phyloP scores from a whole-genome alignment of 2,888 invertebrate species.

The Spatulosminthurus flaviceps region DNA sequence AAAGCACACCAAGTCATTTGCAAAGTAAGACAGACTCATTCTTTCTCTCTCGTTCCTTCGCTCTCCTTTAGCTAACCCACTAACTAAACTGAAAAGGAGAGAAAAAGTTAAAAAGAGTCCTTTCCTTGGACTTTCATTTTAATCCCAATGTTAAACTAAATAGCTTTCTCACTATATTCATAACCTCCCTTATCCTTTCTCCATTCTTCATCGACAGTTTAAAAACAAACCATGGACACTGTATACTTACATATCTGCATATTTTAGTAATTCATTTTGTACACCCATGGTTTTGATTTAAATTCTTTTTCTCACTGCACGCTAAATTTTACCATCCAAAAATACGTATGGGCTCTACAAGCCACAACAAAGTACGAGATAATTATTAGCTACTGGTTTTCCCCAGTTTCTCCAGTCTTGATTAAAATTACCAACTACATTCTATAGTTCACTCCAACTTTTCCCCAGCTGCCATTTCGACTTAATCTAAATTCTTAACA shows the following conservation, averaged over 20 bases:
- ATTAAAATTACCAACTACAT: slow-evolving; percentile 14
- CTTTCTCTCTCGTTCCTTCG: not conserved
- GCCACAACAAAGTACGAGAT: not conserved
- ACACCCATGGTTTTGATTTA: not conserved
- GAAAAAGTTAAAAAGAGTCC: slow-evolving; percentile 39
- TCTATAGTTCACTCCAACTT: not conserved
- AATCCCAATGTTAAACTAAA: not conserved
- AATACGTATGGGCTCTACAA: too few species aligned
- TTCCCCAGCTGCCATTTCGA: slow-evolving; percentile 2
- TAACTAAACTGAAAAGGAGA: slow-evolving; percentile 27
- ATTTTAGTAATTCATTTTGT: not conserved
- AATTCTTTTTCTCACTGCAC: not conserved
- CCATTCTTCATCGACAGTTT: not conserved
- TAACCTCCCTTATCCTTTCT: not conserved
- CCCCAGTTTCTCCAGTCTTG: not conserved
- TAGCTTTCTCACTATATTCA: slow-evolving; percentile 7
- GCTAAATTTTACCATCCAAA: too few species aligned
- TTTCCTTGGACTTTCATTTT: slow-evolving; percentile 34
- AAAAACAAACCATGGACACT: not conserved
- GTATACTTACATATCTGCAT: not conserved
- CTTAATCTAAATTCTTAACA: not conserved
- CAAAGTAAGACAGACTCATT: slow-evolving; percentile 25
- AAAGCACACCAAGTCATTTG: slow-evolving; percentile 32
- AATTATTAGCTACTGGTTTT: not conserved
- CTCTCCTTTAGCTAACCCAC: not conserved